Conservation (phyloP, 1,140 invertebrate species). For the Nasonia longicornis region DNA sequence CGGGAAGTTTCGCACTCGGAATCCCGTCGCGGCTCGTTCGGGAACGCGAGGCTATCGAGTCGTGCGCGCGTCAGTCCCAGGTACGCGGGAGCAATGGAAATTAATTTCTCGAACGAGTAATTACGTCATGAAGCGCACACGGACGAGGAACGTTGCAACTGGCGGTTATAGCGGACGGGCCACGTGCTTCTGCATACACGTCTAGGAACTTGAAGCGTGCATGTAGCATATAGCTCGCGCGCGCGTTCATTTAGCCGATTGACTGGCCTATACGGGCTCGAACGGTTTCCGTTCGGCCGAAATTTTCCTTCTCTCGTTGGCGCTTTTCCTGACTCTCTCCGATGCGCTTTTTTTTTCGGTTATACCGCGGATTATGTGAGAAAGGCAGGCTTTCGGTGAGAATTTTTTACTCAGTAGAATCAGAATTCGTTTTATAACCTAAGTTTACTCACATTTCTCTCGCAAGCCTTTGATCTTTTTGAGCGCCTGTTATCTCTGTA, state of each 20-base stretch:
- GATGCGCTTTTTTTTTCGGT: background rate
- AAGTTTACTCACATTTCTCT: too few species aligned
- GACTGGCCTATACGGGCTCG: background rate
- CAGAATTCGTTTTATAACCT: too few species aligned
- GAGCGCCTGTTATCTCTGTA: too few species aligned
- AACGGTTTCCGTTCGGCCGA: background rate
- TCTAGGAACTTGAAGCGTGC: background rate
- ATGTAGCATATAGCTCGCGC: background rate
- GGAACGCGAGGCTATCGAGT: background rate
- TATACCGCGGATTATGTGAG: background rate
- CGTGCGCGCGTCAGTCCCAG: slow-evolving; percentile 15
- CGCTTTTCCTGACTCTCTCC: background rate
- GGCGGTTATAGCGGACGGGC: background rate
- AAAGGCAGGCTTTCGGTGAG: background rate
- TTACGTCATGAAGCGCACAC: background rate
- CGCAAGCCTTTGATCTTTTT: too few species aligned
- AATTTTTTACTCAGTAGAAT: background rate
- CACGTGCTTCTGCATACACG: slow-evolving; percentile 12
- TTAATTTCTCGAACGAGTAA: slow-evolving; percentile 26
- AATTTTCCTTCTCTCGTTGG: background rate
- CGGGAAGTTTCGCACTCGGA: too few species aligned
- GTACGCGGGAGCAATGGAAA: background rate
- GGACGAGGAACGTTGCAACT: background rate
- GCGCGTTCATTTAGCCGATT: slow-evolving; percentile 3
- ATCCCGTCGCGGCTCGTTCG: too few species aligned